Base-by-base conservation (phyloP, 1,140 invertebrate genomes). In the Leptinotarsa lineolata region DNA sequence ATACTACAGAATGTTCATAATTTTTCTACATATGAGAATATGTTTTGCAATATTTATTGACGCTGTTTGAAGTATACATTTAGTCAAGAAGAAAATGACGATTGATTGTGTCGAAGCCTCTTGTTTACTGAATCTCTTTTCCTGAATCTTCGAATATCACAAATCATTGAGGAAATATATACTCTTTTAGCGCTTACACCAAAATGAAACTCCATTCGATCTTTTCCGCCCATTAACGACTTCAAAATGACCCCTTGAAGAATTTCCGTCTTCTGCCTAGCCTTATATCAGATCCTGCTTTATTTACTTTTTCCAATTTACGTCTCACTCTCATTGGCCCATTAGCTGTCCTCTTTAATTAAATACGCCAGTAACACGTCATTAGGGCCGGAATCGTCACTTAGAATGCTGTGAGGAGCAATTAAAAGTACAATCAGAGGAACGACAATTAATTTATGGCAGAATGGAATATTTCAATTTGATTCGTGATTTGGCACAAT, bases 241-340 rank as follows among this genome's bases (percentile, higher is more conserved):
- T 11, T 11, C 30, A 39, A 39, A 39, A 39, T 39, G 30, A 39
- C 30, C 48, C 15, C n/a, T 54, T 18, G 48, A 54, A 5, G 48
- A 54, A 54, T 54, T 54, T 18, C 48, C 13, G 15, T 39, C 30
- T 11, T 11, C 30, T 39, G 30, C 30, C 30, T 39, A 39, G 30
- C 8, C 30, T 39, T 11, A 39, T 39, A 39, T 54, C n/a, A 54
- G 48, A 18, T 54, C n/a, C 48, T 13, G 13, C 13, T 54, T 54
- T 54, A 54, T 54, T 54, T 54, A 16, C 48, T 54, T 18, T 16
- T 54, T 54, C n/a, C 48, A 54, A 54, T 54, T 54, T n/a, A 16
- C 48, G 48, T 54, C 48, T 54, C 48, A 54, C 15, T 54, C 48
- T 54, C 48, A 54, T 54, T 54, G 48, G 48, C n/a, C 48, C n/a